Base-by-base conservation (phyloP, 2,888 invertebrate genomes). In the Lagria hirta region DNA sequence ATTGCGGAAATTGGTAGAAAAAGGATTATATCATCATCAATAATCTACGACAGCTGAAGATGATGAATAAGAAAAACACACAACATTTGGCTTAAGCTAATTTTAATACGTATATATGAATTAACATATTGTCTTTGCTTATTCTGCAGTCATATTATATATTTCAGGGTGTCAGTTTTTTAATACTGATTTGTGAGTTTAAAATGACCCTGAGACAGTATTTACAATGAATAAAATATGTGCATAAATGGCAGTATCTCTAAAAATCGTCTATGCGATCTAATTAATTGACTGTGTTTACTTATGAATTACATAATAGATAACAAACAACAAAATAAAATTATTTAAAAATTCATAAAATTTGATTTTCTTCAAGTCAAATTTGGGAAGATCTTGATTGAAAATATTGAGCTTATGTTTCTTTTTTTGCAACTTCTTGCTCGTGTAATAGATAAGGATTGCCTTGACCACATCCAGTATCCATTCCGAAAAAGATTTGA, bases 391-490 rank as follows among this genome's bases (percentile, higher is more conserved):
- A 41, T 18, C 41, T 20, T 18, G 41, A 41, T 41, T n/a, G n/a
- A n/a, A n/a, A n/a, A n/a, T n/a, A n/a, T 41, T 27, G 16, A n/a
- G 4, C 14, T 23, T 26, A 27, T n/a, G 7, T 18, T 12, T 8
- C 2, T 8, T 33, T 22, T 30, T 24, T 10, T 29, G 12, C 30
- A 23, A 41, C 20, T 35, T 46, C 35, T 24, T 35, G 34, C 10
- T 21, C 47, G 26, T 46, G 46, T 26, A 37, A 72, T 48, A 75
- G 73, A 55, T 75, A 78, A 32, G 76, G 75, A 21, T 78, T 68
- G 43, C 78, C 77, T 56, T 81, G 77, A 1, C 81, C 81, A 60
- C 80, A 81, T 34, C 81, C 73, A 13, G 79, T 75, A 44, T 68
- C 68, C 63, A 66, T 66, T 71, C 80, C 79, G 73, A 78, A 62